Evolutionary conservation across 2,888 invertebrate species (phyloP).

Genomic region (Toxonevra muliebris): DNA sequence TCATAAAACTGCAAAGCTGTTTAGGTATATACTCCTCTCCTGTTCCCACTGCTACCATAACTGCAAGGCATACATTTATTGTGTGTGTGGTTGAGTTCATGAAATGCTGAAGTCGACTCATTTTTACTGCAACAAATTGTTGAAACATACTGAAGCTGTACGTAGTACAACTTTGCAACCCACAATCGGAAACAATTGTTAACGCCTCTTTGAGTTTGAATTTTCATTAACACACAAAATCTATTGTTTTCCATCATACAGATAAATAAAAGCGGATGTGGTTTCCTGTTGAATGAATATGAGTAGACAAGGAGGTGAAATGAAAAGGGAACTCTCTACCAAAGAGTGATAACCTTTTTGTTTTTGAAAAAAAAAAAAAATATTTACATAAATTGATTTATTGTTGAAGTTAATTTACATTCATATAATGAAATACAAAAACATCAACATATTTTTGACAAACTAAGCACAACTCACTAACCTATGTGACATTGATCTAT

Average conservation of each 20-base stretch:
- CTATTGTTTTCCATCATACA: background rate
- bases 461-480: too few species aligned
- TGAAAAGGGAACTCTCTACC: too few species aligned
- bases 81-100: too few species aligned
- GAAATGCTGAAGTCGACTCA: too few species aligned
- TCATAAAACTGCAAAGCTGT: background rate
- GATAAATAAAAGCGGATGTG: constrained; percentile 33
- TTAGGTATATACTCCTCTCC: background rate
- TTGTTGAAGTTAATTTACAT: too few species aligned
- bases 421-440: too few species aligned
- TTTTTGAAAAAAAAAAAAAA: too few species aligned
- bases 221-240: constrained; percentile 15
- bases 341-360: too few species aligned
- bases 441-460: too few species aligned
- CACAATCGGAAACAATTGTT: constrained; percentile 22
- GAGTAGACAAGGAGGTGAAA: background rate
- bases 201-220: constrained; percentile 20
- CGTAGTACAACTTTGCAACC: background rate
- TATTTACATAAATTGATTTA: too few species aligned
- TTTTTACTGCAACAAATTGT: background rate
- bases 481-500: too few species aligned
- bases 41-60: background rate
- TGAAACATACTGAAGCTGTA: background rate
- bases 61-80: background rate
- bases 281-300: constrained; percentile 34